Evolutionary conservation across 1,140 invertebrate species (phyloP).

Genomic region (Elymnias hypermnestra): DNA sequence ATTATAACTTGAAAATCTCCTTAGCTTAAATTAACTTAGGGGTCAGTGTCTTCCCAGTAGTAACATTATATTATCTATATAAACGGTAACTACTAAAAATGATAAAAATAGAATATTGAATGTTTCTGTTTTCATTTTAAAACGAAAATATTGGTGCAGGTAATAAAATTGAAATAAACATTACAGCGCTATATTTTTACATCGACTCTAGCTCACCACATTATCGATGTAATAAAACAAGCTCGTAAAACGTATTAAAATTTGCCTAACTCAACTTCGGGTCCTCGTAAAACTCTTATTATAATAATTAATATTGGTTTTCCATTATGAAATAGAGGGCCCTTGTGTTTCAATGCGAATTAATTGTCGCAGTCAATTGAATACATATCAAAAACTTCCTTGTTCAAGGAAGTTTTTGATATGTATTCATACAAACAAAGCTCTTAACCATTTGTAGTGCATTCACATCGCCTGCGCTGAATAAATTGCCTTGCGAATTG

Average conservation of each 20-base stretch:
- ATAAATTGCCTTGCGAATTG: constrained; percentile 16
- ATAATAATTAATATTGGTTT: not conserved
- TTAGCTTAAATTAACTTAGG: too few species aligned
- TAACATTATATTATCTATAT: too few species aligned
- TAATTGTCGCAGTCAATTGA: constrained; percentile 6
- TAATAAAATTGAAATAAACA: too few species aligned
- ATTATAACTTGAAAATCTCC: too few species aligned
- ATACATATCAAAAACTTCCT: constrained; percentile 9
- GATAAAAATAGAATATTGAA: too few species aligned
- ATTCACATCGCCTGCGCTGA: constrained; percentile 4
- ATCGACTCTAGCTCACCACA: too few species aligned
- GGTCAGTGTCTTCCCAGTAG: too few species aligned
- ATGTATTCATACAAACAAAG: constrained; percentile 18
- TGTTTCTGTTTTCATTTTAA: too few species aligned
- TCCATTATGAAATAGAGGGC: not conserved
- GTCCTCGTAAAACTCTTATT: not conserved
- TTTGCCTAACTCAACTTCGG: not conserved
- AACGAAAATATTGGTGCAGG: too few species aligned
- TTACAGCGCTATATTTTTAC: too few species aligned
- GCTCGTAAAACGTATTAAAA: not conserved
- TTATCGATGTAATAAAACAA: not conserved
- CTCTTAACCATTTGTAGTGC: constrained; percentile 11
- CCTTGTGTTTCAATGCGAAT: not conserved
- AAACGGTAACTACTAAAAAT: too few species aligned
- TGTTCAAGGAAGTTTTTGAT: too few species aligned